Percentiles rank a stretch among this genome's conserved stretches.
Conservation (phyloP, 2,888 invertebrate species). For the Noctua fimbriata region DNA sequence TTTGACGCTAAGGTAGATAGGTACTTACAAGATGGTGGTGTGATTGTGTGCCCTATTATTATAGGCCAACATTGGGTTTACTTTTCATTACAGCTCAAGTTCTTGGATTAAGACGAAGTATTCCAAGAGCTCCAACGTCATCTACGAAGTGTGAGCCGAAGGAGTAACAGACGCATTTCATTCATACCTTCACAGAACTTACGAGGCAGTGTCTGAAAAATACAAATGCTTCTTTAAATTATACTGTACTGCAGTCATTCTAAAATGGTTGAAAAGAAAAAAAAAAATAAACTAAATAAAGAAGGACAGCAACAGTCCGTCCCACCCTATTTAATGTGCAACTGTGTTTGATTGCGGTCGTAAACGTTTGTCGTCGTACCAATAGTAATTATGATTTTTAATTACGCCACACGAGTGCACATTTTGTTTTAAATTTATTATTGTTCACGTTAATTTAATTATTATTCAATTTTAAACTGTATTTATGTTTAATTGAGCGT, state of each 20-base stretch:
- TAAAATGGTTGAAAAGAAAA: background rate
- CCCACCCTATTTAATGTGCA: slow-evolving; percentile 80
- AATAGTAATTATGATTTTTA: slow-evolving; percentile 83
- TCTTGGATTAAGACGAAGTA: background rate
- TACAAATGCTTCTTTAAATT: background rate
- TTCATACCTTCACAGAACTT: background rate
- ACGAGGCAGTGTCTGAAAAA: background rate
- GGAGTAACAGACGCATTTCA: background rate
- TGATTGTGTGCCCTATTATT: no score
- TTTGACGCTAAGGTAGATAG: background rate
- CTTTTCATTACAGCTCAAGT: background rate
- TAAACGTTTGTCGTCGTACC: slow-evolving; percentile 73
- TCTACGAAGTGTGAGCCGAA: background rate
- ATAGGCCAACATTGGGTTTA: background rate
- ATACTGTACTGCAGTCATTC: background rate
- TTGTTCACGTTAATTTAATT: slow-evolving; percentile 69
- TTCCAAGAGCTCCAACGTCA: background rate
- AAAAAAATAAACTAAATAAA: background rate
- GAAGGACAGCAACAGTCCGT: slow-evolving; percentile 19
- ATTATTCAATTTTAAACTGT: slow-evolving; percentile 66
- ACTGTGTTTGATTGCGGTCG: slow-evolving; percentile 89
- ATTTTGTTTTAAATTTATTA: slow-evolving; percentile 70
- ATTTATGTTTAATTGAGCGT: slow-evolving; percentile 62
- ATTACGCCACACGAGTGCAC: slow-evolving; percentile 72
- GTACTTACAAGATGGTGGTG: background rate